Conservation (phyloP, 2,797 vertebrate species). For the Peromyscus nudipes region DNA sequence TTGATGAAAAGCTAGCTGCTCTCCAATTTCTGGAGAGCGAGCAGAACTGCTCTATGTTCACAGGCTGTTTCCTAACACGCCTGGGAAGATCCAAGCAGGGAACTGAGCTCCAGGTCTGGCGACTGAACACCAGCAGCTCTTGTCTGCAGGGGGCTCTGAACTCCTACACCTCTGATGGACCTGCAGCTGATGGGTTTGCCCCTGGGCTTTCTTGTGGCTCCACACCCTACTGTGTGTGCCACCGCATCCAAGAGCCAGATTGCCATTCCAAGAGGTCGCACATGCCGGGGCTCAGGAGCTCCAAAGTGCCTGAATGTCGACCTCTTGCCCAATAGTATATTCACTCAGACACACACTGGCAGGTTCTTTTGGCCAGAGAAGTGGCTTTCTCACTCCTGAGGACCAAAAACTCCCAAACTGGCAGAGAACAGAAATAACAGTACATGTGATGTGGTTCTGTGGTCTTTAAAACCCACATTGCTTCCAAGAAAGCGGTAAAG, state of each 20-base stretch:
- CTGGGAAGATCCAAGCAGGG: neutral
- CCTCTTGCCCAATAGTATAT: neutral
- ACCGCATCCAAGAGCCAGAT: neutral
- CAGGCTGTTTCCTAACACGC: neutral
- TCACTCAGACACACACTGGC: neutral
- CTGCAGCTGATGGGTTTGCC: neutral
- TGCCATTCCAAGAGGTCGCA: neutral
- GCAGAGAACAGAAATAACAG: neutral
- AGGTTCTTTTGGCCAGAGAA: neutral
- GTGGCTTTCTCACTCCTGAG: neutral
- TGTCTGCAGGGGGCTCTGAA: too few relatives aligned
- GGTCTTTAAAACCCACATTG: constrained; percentile 30
- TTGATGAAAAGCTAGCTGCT: neutral
- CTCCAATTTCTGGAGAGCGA: neutral
- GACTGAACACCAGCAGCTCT: neutral
- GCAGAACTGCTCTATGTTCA: neutral
- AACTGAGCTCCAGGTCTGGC: neutral
- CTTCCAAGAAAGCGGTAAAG: neutral
- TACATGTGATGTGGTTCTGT: neutral
- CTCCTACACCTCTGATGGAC: neutral
- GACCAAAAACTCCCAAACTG: neutral
- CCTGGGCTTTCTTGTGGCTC: neutral
- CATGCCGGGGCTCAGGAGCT: neutral
- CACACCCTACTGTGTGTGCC: neutral
- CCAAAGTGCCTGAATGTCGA: neutral